These are phyloP conservation scores for Ageneiosus marmoratus DNA, from an alignment of 2,113 vertebrate genomes.

Conservation along the genomic window DNA sequence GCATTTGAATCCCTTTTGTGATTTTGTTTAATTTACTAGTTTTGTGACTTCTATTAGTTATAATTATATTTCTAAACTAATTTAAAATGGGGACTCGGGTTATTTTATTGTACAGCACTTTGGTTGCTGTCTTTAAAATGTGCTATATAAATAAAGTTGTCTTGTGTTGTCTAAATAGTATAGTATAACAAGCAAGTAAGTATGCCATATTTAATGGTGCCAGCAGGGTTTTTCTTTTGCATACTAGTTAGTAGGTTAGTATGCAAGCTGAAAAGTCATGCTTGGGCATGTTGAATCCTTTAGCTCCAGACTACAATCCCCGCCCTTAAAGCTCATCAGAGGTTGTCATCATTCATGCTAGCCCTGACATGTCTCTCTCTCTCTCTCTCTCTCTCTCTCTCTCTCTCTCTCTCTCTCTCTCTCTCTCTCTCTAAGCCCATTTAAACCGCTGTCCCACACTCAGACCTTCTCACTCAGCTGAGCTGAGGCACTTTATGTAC, in stretches of 20 bases:
- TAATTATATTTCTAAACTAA: too few relatives aligned
- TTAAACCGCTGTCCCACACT: conserved; percentile 48
- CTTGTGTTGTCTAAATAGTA: neutral
- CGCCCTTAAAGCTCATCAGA: conserved; percentile 22
- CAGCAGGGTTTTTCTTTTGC: neutral
- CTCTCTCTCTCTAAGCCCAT: conserved; percentile 50
- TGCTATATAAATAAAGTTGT: too few relatives aligned
- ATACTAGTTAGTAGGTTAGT: conserved; percentile 8
- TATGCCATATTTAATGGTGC: neutral
- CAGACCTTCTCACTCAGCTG: conserved; percentile 31
- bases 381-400: conserved; percentile 57
- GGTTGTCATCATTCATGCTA: conserved; percentile 64
- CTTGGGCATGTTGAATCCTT: conserved; percentile 69
- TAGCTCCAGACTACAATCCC: neutral
- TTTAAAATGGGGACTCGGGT: too few relatives aligned
- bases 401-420: conserved; percentile 52
- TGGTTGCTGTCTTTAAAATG: too few relatives aligned
- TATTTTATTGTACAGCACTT: too few relatives aligned
- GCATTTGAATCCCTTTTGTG: too few relatives aligned
- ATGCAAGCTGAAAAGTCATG: conserved; percentile 68
- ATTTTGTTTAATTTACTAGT: too few relatives aligned
- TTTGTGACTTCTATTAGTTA: too few relatives aligned
- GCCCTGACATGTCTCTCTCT: conserved; percentile 82
- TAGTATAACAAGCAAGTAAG: too few relatives aligned
- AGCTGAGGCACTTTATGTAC: conserved; percentile 71